phyloP scores from a whole-genome alignment of 2,888 invertebrate species.

The Malthinus seriepunctatus region DNA sequence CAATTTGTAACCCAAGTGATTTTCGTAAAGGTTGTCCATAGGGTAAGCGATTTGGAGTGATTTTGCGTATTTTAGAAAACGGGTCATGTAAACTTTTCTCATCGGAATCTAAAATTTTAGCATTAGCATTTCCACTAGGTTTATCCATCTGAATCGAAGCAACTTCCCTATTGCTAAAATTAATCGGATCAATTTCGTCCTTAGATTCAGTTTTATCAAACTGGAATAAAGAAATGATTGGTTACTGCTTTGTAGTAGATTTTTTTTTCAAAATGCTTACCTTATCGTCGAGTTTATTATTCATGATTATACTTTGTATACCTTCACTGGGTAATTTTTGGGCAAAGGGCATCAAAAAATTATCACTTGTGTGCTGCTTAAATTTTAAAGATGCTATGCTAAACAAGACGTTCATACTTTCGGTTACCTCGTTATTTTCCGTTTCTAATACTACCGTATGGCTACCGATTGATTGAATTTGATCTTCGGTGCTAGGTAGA shows the following conservation, averaged over 20 bases:
- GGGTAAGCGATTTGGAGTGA: background rate
- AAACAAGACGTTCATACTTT: slow-evolving; percentile 3
- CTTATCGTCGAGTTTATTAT: background rate
- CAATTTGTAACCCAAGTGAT: background rate
- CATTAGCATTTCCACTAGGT: background rate
- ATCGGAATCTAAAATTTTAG: background rate
- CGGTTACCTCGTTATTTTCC: background rate
- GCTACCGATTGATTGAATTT: background rate
- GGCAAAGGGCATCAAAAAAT: background rate
- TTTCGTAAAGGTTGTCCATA: background rate
- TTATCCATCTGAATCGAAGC: background rate
- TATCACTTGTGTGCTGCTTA: background rate
- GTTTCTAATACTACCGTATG: background rate
- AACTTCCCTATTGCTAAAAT: too few species aligned
- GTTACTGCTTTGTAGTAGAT: too few species aligned
- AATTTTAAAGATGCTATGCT: background rate
- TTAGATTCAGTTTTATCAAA: too few species aligned
- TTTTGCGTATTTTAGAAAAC: background rate
- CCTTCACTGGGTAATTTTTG: background rate
- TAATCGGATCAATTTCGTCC: too few species aligned
- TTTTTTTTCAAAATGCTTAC: background rate
- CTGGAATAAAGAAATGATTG: too few species aligned
- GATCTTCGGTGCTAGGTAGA: background rate
- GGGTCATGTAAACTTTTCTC: background rate
- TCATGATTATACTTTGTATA: background rate